Conservation (phyloP, 2,113 vertebrate species). For the Pelecanoides urinatrix region DNA sequence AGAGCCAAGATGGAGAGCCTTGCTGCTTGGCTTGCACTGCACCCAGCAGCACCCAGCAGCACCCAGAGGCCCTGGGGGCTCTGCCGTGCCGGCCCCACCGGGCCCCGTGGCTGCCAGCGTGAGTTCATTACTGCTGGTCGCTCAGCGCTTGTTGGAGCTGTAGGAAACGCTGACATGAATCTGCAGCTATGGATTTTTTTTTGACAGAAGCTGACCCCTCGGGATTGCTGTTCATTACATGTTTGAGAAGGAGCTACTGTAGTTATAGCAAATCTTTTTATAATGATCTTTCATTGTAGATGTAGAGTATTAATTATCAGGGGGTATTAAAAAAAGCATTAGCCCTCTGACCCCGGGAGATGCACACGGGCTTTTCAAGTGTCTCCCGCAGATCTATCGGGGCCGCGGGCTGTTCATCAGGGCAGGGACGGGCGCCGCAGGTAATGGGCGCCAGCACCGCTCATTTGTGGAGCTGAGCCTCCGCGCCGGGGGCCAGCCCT, state of each 20-base stretch:
- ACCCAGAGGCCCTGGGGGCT: neutral
- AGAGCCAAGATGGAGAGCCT: accelerated
- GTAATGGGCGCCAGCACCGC: neutral
- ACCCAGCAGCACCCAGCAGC: neutral
- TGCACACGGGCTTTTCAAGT: neutral
- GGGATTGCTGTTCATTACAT: slow-evolving; percentile 21
- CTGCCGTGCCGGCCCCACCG: accelerated
- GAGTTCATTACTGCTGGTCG: neutral
- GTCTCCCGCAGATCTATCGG: neutral
- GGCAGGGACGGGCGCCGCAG: neutral
- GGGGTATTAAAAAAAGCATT: slow-evolving; percentile 33
- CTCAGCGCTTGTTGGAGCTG: neutral
- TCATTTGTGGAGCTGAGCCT: neutral
- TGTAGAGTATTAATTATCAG: slow-evolving; percentile 49
- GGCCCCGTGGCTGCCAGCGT: accelerated
- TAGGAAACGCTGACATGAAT: slow-evolving; percentile 3
- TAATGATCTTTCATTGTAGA: slow-evolving; percentile 46
- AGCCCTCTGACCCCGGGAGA: neutral
- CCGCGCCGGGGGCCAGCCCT: too few species aligned
- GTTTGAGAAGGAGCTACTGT: neutral
- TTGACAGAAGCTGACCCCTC: slow-evolving; percentile 30
- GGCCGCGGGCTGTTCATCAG: neutral
- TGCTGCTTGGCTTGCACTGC: neutral
- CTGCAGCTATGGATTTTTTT: slow-evolving; percentile 49
- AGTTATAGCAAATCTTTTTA: slow-evolving; percentile 34